Evolutionary conservation across 2,113 vertebrate species (phyloP).

Genomic region (Haemorhous mexicanus): DNA sequence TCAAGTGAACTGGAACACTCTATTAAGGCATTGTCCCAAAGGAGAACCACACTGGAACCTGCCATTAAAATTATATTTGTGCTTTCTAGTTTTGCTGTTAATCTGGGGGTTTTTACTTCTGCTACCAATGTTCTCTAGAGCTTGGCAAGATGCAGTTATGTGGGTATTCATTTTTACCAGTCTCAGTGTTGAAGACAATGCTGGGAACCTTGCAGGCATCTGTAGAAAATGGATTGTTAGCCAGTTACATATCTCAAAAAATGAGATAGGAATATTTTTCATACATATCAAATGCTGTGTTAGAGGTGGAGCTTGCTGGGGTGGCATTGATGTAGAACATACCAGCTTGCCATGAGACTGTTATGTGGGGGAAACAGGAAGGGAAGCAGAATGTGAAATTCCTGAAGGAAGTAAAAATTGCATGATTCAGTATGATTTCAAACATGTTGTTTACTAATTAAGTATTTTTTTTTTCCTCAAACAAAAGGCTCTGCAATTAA

Average conservation of each 20-base stretch:
- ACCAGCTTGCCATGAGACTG: background rate
- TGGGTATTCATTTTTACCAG: background rate
- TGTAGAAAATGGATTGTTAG: background rate
- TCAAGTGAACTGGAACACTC: background rate
- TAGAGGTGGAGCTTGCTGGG: background rate
- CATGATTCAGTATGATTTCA: background rate
- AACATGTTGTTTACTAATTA: background rate
- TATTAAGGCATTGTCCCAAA: background rate
- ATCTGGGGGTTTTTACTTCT: background rate
- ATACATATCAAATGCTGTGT: background rate
- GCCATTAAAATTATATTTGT: background rate
- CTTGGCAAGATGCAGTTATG: background rate
- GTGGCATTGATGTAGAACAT: accelerated
- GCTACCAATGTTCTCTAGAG: background rate
- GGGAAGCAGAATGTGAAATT: background rate
- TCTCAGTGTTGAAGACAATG: background rate
- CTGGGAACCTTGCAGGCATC: background rate
- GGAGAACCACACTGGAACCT: background rate
- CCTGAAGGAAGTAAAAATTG: background rate
- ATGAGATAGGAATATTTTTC: background rate
- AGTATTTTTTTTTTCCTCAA: background rate
- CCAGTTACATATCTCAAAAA: background rate
- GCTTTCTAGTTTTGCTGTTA: background rate
- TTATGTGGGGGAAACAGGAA: background rate
- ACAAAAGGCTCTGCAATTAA: background rate